Evolutionary conservation across 1,140 invertebrate species (phyloP), one percentile per base, ranked within the genome.

Genomic region (Anoplolepis gracilipes): DNA sequence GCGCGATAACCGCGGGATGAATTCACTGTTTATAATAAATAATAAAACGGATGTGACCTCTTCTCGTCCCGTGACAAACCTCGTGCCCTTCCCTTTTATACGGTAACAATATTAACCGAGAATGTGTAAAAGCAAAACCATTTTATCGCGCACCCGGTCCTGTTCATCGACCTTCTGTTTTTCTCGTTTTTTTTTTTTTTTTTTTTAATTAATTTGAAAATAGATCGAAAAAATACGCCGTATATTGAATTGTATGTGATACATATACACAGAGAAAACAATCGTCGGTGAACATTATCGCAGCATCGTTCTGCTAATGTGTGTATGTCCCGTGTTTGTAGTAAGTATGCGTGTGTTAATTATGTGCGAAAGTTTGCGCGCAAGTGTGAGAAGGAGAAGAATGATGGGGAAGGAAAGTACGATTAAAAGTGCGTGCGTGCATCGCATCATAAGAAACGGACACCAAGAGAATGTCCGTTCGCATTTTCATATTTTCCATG

Each of bases 11-110:
- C 28, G 30, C 57, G 25, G 11, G 8, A 16, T 1, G 8, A 53
- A 39, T 36, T 55, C 76, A 46, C 19, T 22, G 30, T 78, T 8
- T 59, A 61, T 11, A 13, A 42, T 42, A 42, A 42, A 42, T 42
- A 28, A 53, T 81, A 22, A 49, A 49, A 73, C 39, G 8, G 25
- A 76, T 61, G 55, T 67, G 76, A 69, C 49, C 22, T 85, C 86
- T 75, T 36, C 46, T 70, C 53, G 30, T 13, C 22, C 67, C 46
- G 39, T 53, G 81, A 77, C 78, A 82, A 82, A 46, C 22, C 33
- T 2, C 59, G 36, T 13, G 22, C 16, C 65, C 25, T 69, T 88
- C 46, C 53, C 46, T 88, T 87, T 84, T 76, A 11, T 75, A 75
- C 67, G 30, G 25, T 75, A 81, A 81, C 33, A 42, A 79, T 79